phyloP scores from a whole-genome alignment of 2,797 vertebrate genomes.

The Eulemur coronatus region DNA sequence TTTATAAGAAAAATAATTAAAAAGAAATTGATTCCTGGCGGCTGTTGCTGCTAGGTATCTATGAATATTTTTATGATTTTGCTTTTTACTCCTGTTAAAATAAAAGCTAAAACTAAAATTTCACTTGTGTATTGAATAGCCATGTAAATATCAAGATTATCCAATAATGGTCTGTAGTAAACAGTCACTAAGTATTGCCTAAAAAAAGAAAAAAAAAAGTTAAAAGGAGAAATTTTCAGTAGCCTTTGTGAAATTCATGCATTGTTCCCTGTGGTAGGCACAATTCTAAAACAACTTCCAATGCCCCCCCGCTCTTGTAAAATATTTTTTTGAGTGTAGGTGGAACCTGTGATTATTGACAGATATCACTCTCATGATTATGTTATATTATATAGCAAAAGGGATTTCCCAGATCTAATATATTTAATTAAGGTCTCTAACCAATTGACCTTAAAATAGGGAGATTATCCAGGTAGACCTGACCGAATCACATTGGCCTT shows the following conservation, averaged over 20 bases:
- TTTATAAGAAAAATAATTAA: not conserved
- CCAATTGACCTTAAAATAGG: not conserved
- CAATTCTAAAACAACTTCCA: not conserved
- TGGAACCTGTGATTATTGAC: not conserved
- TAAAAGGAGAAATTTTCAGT: not conserved
- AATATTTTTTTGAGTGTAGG: not conserved
- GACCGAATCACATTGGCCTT: not conserved
- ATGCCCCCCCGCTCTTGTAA: not conserved
- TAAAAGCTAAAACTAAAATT: conserved; percentile 19
- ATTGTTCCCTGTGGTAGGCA: not conserved
- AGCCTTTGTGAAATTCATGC: not conserved
- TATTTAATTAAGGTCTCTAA: conserved; percentile 14
- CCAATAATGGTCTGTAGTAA: not conserved
- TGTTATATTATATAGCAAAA: not conserved
- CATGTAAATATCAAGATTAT: not conserved
- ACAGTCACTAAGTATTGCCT: not conserved
- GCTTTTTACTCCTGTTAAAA: not conserved
- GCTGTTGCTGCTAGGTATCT: not conserved
- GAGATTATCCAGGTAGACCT: not conserved
- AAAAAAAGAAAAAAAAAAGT: not conserved
- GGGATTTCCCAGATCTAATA: not conserved
- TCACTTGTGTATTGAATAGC: not conserved
- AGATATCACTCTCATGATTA: not conserved
- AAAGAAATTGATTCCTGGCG: not conserved
- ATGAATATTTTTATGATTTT: conserved; percentile 2